These are phyloP conservation scores for Larimichthys polyactis DNA, from an alignment of 2,113 vertebrate species.

Conservation along the genomic window DNA sequence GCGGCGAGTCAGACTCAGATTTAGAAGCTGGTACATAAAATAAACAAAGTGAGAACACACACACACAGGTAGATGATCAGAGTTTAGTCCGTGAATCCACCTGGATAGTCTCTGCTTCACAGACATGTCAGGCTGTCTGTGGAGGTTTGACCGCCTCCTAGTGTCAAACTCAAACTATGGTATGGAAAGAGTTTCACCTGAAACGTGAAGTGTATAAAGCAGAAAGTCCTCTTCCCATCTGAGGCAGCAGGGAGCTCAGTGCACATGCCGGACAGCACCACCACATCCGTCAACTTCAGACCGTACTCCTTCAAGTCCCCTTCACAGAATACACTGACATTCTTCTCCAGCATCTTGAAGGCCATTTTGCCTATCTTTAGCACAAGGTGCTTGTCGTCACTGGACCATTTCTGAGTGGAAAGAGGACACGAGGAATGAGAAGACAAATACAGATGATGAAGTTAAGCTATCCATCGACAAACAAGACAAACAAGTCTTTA, in stretches of 20 bases:
- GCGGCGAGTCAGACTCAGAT: too few relatives aligned
- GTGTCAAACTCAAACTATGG: not conserved
- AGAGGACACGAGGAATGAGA: not conserved
- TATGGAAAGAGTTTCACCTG: constrained; percentile 65
- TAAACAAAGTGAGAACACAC: too few relatives aligned
- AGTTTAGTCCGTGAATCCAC: too few relatives aligned
- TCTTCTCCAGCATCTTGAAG: constrained; percentile 65
- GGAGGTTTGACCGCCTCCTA: not conserved
- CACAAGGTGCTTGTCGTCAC: constrained; percentile 43
- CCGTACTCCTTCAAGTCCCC: constrained; percentile 52
- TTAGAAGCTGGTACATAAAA: too few relatives aligned
- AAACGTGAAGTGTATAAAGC: constrained; percentile 75
- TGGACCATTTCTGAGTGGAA: constrained; percentile 64
- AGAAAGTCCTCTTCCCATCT: constrained; percentile 44
- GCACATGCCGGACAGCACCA: constrained; percentile 68
- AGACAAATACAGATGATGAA: not conserved
- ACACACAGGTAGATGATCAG: too few relatives aligned
- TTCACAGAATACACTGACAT: constrained; percentile 64
- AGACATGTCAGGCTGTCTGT: too few relatives aligned
- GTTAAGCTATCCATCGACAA: not conserved
- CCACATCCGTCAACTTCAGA: constrained; percentile 64
- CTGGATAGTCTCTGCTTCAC: too few relatives aligned
- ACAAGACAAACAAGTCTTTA: too few relatives aligned
- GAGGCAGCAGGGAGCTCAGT: constrained; percentile 62
- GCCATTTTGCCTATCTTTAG: constrained; percentile 74